A percentile compares a stretch with the other conserved stretches of the same genome.
Conservation (phyloP, 37 sponge, comb jelly and placozoan species). For the Aplysina aerophoba region DNA sequence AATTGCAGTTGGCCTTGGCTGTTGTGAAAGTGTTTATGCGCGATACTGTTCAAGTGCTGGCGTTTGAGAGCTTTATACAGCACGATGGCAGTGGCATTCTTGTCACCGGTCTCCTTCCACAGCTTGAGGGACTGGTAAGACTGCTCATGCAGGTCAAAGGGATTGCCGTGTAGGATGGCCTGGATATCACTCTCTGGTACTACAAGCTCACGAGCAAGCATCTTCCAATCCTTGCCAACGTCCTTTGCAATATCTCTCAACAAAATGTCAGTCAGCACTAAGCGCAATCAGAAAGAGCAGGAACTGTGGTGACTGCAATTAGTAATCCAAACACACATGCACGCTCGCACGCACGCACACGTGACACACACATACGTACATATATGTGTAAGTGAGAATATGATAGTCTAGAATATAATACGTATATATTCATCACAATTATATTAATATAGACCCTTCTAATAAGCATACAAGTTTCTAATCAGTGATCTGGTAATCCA, state of each 20-base stretch:
- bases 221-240: constrained; percentile 65
- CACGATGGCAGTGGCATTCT: constrained; percentile 46
- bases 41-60: constrained; percentile 63
- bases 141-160: constrained; percentile 63
- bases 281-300: neutral
- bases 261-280: neutral
- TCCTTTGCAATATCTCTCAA: constrained; percentile 1
- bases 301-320: no score
- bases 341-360: no score
- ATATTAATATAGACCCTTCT: no score
- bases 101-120: constrained; percentile 52
- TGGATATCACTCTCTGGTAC: constrained; percentile 60
- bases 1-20: neutral
- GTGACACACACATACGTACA: no score
- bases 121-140: constrained; percentile 60
- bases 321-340: no score
- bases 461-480: neutral
- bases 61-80: constrained; percentile 57
- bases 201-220: constrained; percentile 61
- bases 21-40: constrained; percentile 60
- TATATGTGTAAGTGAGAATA: no score
- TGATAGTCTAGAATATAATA: no score
- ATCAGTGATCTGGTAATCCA: neutral
- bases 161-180: constrained; percentile 39
- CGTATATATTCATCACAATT: no score